Base-by-base conservation (phyloP, 2,797 vertebrate species). In the Limnodromus scolopaceus region DNA sequence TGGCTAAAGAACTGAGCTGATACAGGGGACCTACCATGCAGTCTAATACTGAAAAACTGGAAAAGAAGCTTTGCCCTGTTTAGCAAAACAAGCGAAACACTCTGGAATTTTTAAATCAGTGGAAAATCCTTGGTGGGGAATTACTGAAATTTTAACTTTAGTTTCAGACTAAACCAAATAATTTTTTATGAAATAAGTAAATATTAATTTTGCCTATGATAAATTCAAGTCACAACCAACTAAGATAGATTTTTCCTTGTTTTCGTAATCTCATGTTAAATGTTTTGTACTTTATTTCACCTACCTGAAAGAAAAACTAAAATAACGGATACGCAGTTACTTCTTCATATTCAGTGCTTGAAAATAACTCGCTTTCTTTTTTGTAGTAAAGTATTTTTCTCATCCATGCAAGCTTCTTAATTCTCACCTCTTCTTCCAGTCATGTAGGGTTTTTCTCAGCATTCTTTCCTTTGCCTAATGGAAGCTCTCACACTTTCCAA, bases 341-440 rank as follows among this genome's bases (percentile, higher is more conserved):
- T 71, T 54, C 36, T 75, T 81, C 74, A 38, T 84, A 66, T 58
- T 84, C 23, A 13, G 51, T 38, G 10, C 30, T 15, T 85, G 74
- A 55, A 90, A 71, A 79, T 3, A 71, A 13, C 10, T 78, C 36
- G 19, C 70, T 76, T 63, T 79, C 24, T 2, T 23, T 71, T 66
- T 46, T 48, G 14, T 65, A 54, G 22, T 39, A 41, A 54, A 68
- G 32, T 63, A 13, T 24, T 84, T 84, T 41, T 45, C 53, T 24
- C 16, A 38, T 41, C 60, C 8, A 2, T 4, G 3, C 0, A 3
- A 36, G 4, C 12, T 51, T 48, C 55, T 17, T 48, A 39, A 45
- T 65, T 49, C 36, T 30, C 48, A 46, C 15, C 43, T 60, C 36
- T 38, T 63, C 34, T 68, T 48, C 6, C 39, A 30, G 5, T 5